Percentiles rank a stretch among this genome's conserved stretches.
phyloP scores from a whole-genome alignment of 2,113 vertebrate species.

The Carassius carassius region DNA sequence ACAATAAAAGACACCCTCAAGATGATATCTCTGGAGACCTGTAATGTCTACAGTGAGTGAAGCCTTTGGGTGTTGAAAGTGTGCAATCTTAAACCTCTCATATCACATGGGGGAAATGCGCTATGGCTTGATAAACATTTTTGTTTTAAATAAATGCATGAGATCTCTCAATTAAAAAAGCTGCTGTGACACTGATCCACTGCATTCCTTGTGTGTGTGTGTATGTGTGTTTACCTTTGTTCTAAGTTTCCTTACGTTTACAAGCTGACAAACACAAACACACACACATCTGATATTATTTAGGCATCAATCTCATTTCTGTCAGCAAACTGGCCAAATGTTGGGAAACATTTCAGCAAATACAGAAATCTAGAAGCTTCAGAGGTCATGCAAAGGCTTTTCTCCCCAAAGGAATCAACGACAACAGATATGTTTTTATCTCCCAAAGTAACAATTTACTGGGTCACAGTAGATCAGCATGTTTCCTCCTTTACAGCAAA shows the following conservation, averaged over 20 bases:
- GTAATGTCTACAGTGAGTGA: constrained; percentile 37
- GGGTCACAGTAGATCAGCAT: constrained; percentile 34
- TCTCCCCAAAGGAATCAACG: constrained; percentile 30
- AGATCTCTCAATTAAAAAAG: constrained; percentile 44
- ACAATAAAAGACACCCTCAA: constrained; percentile 58
- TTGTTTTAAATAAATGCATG: constrained; percentile 41
- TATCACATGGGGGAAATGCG: constrained; percentile 37
- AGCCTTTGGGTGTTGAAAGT: constrained; percentile 51
- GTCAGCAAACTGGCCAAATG: constrained; percentile 74
- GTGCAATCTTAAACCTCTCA: constrained; percentile 36
- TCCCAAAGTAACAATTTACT: constrained; percentile 42
- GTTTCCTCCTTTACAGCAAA: constrained; percentile 18
- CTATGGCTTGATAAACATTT: constrained; percentile 9
- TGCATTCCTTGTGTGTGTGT: constrained; percentile 16
- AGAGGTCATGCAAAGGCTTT: constrained; percentile 9
- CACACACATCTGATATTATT: constrained; percentile 53
- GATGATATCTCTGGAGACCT: constrained; percentile 51
- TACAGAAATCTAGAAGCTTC: constrained; percentile 49
- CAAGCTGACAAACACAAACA: constrained; percentile 49
- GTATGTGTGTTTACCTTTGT: constrained; percentile 42
- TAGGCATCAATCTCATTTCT: constrained; percentile 67
- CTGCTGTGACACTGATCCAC: constrained; percentile 48
- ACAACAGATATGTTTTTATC: constrained; percentile 31
- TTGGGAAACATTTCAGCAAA: constrained; percentile 70
- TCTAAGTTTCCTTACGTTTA: constrained; percentile 44